Evolutionary conservation across 2,888 invertebrate genomes (phyloP), one percentile per base, ranked within the genome.

Genomic region (Apotomis capreana): DNA sequence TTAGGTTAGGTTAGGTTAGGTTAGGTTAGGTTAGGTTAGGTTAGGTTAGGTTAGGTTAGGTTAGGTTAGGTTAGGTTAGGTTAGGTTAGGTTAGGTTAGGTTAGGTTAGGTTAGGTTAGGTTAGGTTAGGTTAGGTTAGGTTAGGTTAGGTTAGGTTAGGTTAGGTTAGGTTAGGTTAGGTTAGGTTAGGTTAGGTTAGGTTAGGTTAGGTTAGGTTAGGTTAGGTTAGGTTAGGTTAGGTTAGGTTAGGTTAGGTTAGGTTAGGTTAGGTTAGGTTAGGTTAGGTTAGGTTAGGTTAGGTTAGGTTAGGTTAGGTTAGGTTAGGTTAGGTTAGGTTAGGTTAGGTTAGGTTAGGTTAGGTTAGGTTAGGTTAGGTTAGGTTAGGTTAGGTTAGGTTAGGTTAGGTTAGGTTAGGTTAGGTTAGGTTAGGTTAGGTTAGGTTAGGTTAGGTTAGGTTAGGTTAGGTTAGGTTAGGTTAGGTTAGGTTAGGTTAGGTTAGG

Each of bases 361-460:
- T 10, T 26, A 15, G 46, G 26, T 61, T 12, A 62, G 75, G 75
- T 75, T 75, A 75, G 75, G 75, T 75, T 75, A 60, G 60, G 60
- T 60, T 60, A 60, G 60, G 60, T 60, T 60, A 60, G 60, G 60
- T 60, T 60, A 40, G 44, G 60, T 36, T 60, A 44, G 60, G 40
- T 60, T 44, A 44, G 60, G 40, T 60, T 44, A 44, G 60, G 40
- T 60, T 44, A 44, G 60, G 40, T 60, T 54, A 40, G 44, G 60
- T 36, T 60, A n/a, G n/a, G n/a, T n/a, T n/a, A n/a, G n/a, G n/a
- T n/a, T 44, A 60, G 60, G 60, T 60, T 60, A 60, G 60, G 60
- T 60, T 60, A 60, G 60, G 60, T 60, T 60, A 60, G 60, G 60
- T 60, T 60, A 60, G 60, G 60, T 60, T 60, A 60, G 60, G 60